Evolutionary conservation across 1,140 invertebrate species (phyloP).

Genomic region (Odontomachus brunneus): DNA sequence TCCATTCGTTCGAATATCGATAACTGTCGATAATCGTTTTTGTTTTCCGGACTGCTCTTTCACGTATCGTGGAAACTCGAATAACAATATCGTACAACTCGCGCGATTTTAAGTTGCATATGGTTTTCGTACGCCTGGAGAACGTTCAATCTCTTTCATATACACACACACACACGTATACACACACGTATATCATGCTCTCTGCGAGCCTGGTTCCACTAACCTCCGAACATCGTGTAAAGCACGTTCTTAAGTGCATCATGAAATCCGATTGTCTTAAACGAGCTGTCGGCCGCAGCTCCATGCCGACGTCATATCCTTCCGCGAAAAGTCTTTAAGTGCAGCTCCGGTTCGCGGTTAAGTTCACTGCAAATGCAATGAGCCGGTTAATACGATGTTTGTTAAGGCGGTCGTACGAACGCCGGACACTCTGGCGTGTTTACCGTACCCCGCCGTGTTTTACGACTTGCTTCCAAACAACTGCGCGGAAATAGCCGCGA

Average conservation of each 20-base stretch:
- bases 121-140: neutral
- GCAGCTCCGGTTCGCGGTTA: constrained; percentile 8
- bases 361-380: constrained; percentile 44
- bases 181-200: neutral
- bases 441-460: constrained; percentile 52
- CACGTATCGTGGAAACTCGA: neutral
- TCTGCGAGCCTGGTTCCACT: too few species aligned
- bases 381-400: constrained; percentile 68
- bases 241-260: neutral
- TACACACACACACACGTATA: too few species aligned
- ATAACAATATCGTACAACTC: neutral
- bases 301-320: neutral
- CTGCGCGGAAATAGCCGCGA: constrained; percentile 28
- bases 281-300: constrained; percentile 15
- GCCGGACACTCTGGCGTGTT: constrained; percentile 50
- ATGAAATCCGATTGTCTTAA: constrained; percentile 34
- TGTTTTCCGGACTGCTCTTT: neutral
- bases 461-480: constrained; percentile 65
- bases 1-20: neutral
- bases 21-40: neutral
- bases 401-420: constrained; percentile 54
- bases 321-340: constrained; percentile 32
- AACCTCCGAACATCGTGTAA: neutral
- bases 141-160: neutral
- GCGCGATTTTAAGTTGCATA: neutral